These are phyloP conservation scores for Gadopsis marmoratus DNA, from an alignment of 2,797 vertebrate species.

Conservation along the genomic window DNA sequence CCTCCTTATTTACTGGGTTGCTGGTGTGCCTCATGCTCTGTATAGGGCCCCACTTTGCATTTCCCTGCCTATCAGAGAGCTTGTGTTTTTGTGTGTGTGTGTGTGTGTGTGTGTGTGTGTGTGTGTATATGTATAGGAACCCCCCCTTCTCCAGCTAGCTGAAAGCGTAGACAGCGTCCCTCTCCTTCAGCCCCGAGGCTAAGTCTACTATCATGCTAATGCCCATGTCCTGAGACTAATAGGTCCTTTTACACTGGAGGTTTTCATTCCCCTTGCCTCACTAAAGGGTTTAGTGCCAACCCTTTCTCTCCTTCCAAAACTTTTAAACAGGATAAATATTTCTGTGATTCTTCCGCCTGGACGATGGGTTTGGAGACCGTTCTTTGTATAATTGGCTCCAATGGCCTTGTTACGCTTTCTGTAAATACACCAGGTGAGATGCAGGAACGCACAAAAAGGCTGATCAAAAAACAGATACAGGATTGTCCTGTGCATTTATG, in stretches of 20 bases:
- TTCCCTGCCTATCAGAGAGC: conserved; percentile 81
- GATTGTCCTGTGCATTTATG: conserved; percentile 50
- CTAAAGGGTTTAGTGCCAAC: conserved; percentile 86
- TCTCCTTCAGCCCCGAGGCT: conserved; percentile 86
- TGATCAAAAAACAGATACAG: conserved; percentile 37
- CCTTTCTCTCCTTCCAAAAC: conserved; percentile 84
- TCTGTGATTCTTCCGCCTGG: conserved; percentile 82
- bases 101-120: conserved; percentile 62
- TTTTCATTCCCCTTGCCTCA: conserved; percentile 87
- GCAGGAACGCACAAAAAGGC: conserved; percentile 58
- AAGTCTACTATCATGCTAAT: conserved; percentile 91
- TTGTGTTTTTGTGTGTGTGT: conserved; percentile 79
- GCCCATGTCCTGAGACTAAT: conserved; percentile 87
- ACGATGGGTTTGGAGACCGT: conserved; percentile 74
- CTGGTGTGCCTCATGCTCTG: conserved; percentile 78
- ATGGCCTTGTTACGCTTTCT: conserved; percentile 76
- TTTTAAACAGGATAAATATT: conserved; percentile 88
- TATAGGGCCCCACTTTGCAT: conserved; percentile 86
- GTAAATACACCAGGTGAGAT: conserved; percentile 70
- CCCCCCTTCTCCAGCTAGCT: conserved; percentile 72
- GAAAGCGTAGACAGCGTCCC: conserved; percentile 84
- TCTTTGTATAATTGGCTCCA: conserved; percentile 76
- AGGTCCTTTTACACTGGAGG: conserved; percentile 86
- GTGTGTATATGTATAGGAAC: conserved; percentile 77
- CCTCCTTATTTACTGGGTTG: conserved; percentile 79